Evolutionary conservation across 1,140 invertebrate genomes (phyloP).

Genomic region (Papilio aristodemus): DNA sequence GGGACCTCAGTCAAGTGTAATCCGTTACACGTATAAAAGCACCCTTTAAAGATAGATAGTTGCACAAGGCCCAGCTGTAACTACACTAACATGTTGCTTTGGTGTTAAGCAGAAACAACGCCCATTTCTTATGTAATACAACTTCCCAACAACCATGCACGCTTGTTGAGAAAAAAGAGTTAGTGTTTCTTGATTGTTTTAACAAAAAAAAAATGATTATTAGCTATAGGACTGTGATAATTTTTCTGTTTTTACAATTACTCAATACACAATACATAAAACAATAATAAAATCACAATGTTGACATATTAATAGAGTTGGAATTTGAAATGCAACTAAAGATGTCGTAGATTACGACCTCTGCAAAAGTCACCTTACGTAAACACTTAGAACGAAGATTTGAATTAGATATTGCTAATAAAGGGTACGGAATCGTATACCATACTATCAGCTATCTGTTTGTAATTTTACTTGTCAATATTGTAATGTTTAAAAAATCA

Average conservation of each 20-base stretch:
- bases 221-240: not conserved
- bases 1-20: conserved; percentile 10
- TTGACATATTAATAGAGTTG: conserved; percentile 28
- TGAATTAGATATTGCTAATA: conserved; percentile 26
- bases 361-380: conserved; percentile 30
- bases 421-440: conserved; percentile 35
- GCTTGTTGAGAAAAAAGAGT: conserved; percentile 1
- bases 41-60: conserved; percentile 55
- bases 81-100: conserved; percentile 63
- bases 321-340: conserved; percentile 27
- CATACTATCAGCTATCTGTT: conserved; percentile 36
- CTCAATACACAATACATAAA: conserved; percentile 2
- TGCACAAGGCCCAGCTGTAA: conserved; percentile 61
- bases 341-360: conserved; percentile 27
- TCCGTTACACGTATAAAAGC: conserved; percentile 24
- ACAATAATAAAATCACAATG: conserved; percentile 33
- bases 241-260: conserved; percentile 7
- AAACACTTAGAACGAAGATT: conserved; percentile 28
- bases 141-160: conserved; percentile 29
- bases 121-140: conserved; percentile 58
- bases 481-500: conserved; percentile 48
- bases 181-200: not conserved
- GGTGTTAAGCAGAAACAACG: conserved; percentile 60
- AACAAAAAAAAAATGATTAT: conserved; percentile 2
- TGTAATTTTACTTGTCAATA: conserved; percentile 50